Evolutionary conservation across 2,888 invertebrate genomes (phyloP).

Genomic region (Gryllus longicercus): DNA sequence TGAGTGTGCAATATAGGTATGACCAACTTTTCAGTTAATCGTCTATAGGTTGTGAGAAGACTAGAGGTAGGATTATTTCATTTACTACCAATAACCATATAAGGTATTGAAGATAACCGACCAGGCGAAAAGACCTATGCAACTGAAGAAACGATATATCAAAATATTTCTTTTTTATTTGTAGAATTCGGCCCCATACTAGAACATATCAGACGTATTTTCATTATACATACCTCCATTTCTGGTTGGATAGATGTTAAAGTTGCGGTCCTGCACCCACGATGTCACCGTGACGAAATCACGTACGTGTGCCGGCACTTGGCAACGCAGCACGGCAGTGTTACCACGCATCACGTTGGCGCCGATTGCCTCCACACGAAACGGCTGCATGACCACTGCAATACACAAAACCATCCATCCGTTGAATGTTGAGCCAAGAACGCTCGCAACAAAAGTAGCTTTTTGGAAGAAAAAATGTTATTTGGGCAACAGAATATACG

Average conservation of each 20-base stretch:
- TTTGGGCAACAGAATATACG: too few species aligned
- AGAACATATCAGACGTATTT: neutral
- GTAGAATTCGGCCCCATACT: neutral
- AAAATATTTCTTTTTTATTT: neutral
- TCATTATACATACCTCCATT: constrained; percentile 37
- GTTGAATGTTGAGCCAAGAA: too few species aligned
- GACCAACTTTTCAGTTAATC: too few species aligned
- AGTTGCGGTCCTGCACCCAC: constrained; percentile 43
- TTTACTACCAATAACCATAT: too few species aligned
- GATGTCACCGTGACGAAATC: constrained; percentile 43
- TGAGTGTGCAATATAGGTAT: too few species aligned
- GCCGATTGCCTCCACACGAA: constrained; percentile 36
- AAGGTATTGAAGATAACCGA: too few species aligned
- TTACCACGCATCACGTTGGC: constrained; percentile 39
- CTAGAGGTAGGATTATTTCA: too few species aligned
- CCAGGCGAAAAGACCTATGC: too few species aligned
- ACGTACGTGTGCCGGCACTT: constrained; percentile 41
- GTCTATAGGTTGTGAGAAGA: too few species aligned
- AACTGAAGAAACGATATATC: too few species aligned
- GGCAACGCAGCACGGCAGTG: constrained; percentile 42
- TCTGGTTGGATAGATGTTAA: constrained; percentile 43
- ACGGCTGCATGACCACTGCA: constrained; percentile 38
- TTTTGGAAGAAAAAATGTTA: too few species aligned
- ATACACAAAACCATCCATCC: neutral
- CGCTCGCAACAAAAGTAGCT: too few species aligned